Conservation (phyloP, 1,140 invertebrate genomes). For the Halictus rubicundus region DNA sequence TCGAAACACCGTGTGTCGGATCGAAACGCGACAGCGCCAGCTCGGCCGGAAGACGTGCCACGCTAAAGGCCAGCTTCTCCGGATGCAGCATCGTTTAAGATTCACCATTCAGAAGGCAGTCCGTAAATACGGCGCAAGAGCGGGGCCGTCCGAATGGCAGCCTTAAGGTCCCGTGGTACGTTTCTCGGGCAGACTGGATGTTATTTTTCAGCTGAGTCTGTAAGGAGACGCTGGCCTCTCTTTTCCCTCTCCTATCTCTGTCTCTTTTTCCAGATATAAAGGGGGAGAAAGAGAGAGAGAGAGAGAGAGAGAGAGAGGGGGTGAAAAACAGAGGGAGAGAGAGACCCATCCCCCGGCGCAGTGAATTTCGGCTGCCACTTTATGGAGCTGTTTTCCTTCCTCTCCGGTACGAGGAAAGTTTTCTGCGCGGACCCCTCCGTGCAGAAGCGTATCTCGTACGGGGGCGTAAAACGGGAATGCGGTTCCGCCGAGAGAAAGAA, state of each 20-base stretch:
- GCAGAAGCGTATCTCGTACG: conserved; percentile 32
- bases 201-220: conserved; percentile 40
- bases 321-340: too few species aligned
- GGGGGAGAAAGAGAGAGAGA: too few species aligned
- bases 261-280: background rate
- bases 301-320: too few species aligned
- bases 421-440: conserved; percentile 27
- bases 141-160: conserved; percentile 7
- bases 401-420: conserved; percentile 49
- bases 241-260: background rate
- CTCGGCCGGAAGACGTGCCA: background rate
- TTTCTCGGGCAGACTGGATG: conserved; percentile 5
- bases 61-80: background rate
- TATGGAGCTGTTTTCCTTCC: conserved; percentile 57
- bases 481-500: conserved; percentile 17
- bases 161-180: conserved; percentile 21
- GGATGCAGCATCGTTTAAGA: conserved; percentile 20
- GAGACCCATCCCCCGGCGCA: background rate
- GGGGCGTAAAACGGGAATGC: conserved; percentile 21
- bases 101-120: conserved; percentile 12
- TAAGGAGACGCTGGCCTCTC: background rate
- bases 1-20: background rate
- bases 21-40: background rate
- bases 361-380: conserved; percentile 56
- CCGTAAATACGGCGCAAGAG: conserved; percentile 25